Conservation (phyloP, 1,140 invertebrate genomes). For the Hyles euphorbiae region DNA sequence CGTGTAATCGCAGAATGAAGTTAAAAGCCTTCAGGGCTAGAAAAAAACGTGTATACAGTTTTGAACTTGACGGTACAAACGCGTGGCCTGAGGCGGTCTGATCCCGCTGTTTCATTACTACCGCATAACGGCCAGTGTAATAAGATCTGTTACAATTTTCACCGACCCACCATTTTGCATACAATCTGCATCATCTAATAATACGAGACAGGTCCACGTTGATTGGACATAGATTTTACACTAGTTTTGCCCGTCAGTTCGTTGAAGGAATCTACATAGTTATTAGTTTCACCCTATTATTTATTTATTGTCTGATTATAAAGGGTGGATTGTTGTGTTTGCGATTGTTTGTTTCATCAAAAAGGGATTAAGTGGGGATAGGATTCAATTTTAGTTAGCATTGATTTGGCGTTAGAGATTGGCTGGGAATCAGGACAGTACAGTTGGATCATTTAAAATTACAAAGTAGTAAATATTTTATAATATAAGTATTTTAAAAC, state of each 20-base stretch:
- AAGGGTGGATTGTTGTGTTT: conserved; percentile 16
- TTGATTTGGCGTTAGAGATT: too few relatives aligned
- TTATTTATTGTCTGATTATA: conserved; percentile 18
- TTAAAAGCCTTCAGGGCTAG: too few relatives aligned
- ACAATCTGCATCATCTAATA: conserved; percentile 1
- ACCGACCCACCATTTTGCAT: conserved; percentile 9
- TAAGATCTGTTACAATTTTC: conserved; percentile 3
- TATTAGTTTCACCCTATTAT: conserved; percentile 26
- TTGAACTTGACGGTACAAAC: not conserved
- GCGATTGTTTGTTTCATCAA: conserved; percentile 11
- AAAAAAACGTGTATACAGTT: too few relatives aligned
- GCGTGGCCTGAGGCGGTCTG: conserved; percentile 27
- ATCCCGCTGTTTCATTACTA: conserved; percentile 33
- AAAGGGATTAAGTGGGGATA: conserved; percentile 4
- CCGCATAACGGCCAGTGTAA: conserved; percentile 4
- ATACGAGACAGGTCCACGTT: conserved; percentile 15
- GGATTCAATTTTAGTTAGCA: not conserved
- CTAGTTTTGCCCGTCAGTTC: conserved; percentile 36
- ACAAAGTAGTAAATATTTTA: too few relatives aligned
- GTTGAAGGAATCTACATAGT: conserved; percentile 45
- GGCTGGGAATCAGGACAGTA: too few relatives aligned
- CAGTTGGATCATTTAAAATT: too few relatives aligned
- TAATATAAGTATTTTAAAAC: too few relatives aligned
- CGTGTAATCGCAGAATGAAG: too few relatives aligned
- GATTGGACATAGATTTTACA: conserved; percentile 18